Evolutionary conservation across 2,113 vertebrate genomes (phyloP).

Genomic region (Chroicocephalus ridibundus): DNA sequence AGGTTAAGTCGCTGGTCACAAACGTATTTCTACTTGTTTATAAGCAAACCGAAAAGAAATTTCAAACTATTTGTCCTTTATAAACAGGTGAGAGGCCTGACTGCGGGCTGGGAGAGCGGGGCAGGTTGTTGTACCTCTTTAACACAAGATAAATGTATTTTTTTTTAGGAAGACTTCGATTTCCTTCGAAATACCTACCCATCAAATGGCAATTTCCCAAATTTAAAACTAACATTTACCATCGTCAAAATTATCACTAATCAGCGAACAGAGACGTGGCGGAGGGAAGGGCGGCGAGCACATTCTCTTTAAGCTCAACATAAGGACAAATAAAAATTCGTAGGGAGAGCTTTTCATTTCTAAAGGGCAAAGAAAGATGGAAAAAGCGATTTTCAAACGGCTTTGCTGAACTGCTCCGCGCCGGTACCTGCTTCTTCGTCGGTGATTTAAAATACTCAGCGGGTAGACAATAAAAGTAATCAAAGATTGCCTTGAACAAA

Average conservation of each 20-base stretch:
- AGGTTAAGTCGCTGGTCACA: neutral
- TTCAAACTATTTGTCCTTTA: neutral
- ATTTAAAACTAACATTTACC: neutral
- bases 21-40: neutral
- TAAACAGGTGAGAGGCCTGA: neutral
- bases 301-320: neutral
- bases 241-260: neutral
- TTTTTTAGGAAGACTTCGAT: neutral
- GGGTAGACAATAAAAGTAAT: neutral
- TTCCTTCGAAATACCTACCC: neutral
- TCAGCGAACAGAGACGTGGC: neutral
- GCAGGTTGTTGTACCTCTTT: neutral
- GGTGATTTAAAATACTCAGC: neutral
- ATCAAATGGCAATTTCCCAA: neutral
- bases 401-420: neutral
- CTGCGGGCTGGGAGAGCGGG: neutral
- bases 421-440: neutral
- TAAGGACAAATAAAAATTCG: neutral
- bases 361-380: neutral
- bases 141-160: neutral
- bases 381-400: neutral
- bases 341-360: neutral
- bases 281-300: rapidly evolving
- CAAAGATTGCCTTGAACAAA: neutral
- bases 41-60: neutral